Evolutionary conservation across 2,113 vertebrate species (phyloP), one percentile per base, ranked within the genome.

Genomic region (Galbula dea): DNA sequence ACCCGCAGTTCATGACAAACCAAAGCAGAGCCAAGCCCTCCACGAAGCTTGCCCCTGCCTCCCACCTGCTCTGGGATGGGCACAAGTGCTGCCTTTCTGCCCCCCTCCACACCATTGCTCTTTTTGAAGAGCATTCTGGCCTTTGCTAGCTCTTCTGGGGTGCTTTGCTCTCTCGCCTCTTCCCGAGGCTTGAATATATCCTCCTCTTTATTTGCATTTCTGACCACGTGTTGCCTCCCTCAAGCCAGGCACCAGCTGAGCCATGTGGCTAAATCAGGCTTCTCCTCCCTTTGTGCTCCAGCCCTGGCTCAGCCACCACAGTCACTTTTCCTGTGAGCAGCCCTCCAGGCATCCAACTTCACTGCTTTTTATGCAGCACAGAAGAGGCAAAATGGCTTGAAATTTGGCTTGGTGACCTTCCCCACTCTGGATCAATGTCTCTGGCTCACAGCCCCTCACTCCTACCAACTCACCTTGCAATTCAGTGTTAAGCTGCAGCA

Each of bases 81-180:
- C 74, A 85, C 95, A 45, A 59, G 83, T 4, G 11, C 32, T 73
- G 76, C n/a, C 89, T 93, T 51, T 3, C 93, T 81, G 46, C 77
- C 91, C 83, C 73, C 79, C 89, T 86, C 80, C 89, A 88, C 80
- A 51, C 0, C 11, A 17, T 0, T 29, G 80, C 88, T 73, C 63
- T 65, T 80, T 29, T 80, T 29, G 58, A 36, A 86, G 61, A 77
- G 29, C 41, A 2, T 39, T 62, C 36, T 23, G 34, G 90, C 86
- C 83, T 83, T 10, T 90, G 94, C 93, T 93, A 94, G 87, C 83
- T 9, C 61, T 80, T 88, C 88, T 80, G 51, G 41, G 91, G 46
- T 24, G 59, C 85, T 91, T 52, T 77, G 61, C 68, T 83, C 58
- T 66, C 86, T 65, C 16, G 6, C n/a, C 77, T 91, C 82, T 48